phyloP scores from a whole-genome alignment of 2,113 vertebrate genomes.

The Mesembrinibis cayennensis region DNA sequence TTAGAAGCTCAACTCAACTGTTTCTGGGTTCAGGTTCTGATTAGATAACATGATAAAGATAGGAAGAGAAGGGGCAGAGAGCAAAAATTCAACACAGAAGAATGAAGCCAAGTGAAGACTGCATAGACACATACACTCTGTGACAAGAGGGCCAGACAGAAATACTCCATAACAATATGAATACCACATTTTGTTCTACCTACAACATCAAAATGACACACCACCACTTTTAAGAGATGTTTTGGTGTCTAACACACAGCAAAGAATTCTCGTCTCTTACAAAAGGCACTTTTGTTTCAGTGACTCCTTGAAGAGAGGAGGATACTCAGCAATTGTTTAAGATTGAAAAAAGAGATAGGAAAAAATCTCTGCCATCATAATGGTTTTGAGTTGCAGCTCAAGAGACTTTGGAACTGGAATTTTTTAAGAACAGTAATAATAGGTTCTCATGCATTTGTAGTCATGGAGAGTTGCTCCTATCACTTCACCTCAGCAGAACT shows the following conservation, averaged over 20 bases:
- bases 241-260: neutral
- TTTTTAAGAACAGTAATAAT: neutral
- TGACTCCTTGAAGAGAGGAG: neutral
- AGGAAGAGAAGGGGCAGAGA: neutral
- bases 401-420: neutral
- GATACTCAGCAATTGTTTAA: neutral
- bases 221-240: neutral
- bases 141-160: neutral
- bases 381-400: neutral
- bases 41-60: neutral
- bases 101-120: neutral
- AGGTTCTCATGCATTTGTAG: neutral
- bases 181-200: neutral
- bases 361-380: neutral
- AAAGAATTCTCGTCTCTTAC: neutral
- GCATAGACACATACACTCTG: neutral
- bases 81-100: neutral
- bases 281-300: neutral
- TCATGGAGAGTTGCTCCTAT: neutral
- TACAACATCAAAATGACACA: neutral
- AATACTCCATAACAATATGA: neutral
- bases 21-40: neutral
- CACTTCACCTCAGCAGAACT: neutral
- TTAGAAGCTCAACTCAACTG: neutral
- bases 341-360: neutral